phyloP scores from a whole-genome alignment of 2,113 vertebrate genomes.

The Trichomycterus rosablanca region DNA sequence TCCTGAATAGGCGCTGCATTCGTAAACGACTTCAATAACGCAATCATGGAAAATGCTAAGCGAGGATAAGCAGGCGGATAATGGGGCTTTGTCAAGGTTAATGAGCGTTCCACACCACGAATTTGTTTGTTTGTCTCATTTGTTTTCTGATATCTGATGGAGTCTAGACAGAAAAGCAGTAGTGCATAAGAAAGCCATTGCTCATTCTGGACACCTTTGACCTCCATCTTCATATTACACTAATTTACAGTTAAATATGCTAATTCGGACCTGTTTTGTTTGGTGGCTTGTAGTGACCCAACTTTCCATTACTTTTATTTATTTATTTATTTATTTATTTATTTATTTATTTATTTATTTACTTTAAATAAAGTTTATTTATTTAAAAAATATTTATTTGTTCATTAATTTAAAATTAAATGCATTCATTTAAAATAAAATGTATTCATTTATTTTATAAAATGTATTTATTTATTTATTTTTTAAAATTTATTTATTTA shows the following conservation, averaged over 20 bases:
- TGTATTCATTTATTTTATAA: too few species aligned
- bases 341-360: too few species aligned
- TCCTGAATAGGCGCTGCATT: conserved; percentile 11
- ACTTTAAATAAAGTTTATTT: too few species aligned
- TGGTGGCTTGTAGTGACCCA: too few species aligned
- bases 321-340: too few species aligned
- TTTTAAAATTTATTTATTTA: too few species aligned
- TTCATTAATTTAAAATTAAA: too few species aligned
- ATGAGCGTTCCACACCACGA: neutral
- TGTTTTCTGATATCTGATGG: conserved; percentile 25
- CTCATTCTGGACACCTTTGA: conserved; percentile 18
- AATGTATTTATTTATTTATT: too few species aligned
- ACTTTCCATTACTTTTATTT: too few species aligned
- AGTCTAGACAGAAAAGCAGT: neutral
- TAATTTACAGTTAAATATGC: neutral
- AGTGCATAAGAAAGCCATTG: conserved; percentile 9
- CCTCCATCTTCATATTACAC: conserved; percentile 4
- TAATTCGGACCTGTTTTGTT: neutral
- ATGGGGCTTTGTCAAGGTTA: conserved; percentile 19
- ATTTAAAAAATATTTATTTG: too few species aligned
- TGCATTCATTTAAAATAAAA: too few species aligned
- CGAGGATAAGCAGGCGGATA: conserved; percentile 8
- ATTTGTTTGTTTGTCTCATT: conserved; percentile 17
- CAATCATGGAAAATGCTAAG: conserved; percentile 16
- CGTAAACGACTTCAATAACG: conserved; percentile 18